Evolutionary conservation across 37 sponge, comb jelly and placozoan species (phyloP).

Genomic region (Aphrocallistes beatrix): DNA sequence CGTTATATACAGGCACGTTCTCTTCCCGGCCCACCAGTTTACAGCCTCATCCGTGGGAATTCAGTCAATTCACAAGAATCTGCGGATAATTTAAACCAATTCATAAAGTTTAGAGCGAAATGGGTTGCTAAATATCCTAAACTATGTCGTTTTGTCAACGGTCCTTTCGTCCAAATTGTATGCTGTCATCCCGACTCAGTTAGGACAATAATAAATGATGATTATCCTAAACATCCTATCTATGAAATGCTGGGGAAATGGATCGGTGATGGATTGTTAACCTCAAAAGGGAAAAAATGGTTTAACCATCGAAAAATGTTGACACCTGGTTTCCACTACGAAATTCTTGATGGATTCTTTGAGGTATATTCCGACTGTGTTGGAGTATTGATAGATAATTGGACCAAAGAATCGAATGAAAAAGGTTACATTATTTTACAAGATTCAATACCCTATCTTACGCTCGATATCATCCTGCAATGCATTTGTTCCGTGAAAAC

Average conservation of each 20-base stretch:
- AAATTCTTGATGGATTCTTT: conserved; percentile 11
- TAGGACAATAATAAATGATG: not conserved
- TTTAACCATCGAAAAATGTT: not conserved
- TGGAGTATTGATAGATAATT: not conserved
- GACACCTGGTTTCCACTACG: not conserved
- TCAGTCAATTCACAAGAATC: not conserved
- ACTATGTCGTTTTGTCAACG: not conserved
- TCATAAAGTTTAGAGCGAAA: not conserved
- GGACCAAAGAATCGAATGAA: not conserved
- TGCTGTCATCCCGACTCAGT: not conserved
- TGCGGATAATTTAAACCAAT: not conserved
- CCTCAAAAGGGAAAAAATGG: not conserved
- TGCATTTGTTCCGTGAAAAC: conserved; percentile 11
- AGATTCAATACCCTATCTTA: not conserved
- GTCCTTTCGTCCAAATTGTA: not conserved
- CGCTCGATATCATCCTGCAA: not conserved
- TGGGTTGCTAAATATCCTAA: not conserved
- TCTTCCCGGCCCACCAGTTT: not conserved
- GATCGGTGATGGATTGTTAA: not conserved
- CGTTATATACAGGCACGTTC: not conserved
- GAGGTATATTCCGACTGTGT: not conserved
- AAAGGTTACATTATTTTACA: not conserved
- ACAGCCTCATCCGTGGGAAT: not conserved
- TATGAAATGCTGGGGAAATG: not conserved
- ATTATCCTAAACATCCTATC: not conserved